These are phyloP conservation scores for Centropus bengalensis DNA, from an alignment of 2,113 vertebrate genomes.

Conservation along the genomic window DNA sequence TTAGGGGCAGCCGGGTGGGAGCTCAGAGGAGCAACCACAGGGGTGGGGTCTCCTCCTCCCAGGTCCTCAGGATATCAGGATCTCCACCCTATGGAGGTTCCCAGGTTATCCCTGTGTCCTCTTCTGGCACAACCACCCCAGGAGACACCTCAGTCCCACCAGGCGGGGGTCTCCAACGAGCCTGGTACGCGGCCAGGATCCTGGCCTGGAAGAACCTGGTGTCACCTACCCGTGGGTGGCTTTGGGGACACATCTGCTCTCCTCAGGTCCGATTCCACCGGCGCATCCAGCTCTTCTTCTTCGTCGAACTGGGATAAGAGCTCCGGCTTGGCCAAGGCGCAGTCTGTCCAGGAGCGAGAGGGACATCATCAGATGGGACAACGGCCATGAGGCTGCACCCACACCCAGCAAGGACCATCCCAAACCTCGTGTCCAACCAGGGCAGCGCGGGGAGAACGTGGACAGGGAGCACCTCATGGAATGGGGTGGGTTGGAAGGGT, in stretches of 20 bases:
- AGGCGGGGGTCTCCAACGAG: accelerated
- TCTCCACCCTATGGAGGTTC: neutral
- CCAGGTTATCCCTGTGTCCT: neutral
- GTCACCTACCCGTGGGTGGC: neutral
- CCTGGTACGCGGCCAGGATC: neutral
- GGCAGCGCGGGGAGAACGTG: neutral
- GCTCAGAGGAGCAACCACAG: too few relatives aligned
- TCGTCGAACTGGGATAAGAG: neutral
- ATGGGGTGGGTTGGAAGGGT: too few relatives aligned
- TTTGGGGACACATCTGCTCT: neutral
- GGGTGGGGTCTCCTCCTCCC: neutral
- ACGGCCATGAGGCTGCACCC: too few relatives aligned
- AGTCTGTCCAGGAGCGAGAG: neutral
- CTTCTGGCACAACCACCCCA: neutral
- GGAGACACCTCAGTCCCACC: neutral
- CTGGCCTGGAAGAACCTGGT: neutral
- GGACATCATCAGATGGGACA: too few relatives aligned
- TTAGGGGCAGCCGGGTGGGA: neutral
- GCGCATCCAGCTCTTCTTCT: neutral
- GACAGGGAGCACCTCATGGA: too few relatives aligned
- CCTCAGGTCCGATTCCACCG: accelerated
- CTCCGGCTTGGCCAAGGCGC: neutral
- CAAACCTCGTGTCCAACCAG: neutral
- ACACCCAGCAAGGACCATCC: too few relatives aligned
- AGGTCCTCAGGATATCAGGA: neutral